These are phyloP conservation scores for Thamnaconus septentrionalis DNA, from an alignment of 2,113 vertebrate genomes.

Conservation along the genomic window DNA sequence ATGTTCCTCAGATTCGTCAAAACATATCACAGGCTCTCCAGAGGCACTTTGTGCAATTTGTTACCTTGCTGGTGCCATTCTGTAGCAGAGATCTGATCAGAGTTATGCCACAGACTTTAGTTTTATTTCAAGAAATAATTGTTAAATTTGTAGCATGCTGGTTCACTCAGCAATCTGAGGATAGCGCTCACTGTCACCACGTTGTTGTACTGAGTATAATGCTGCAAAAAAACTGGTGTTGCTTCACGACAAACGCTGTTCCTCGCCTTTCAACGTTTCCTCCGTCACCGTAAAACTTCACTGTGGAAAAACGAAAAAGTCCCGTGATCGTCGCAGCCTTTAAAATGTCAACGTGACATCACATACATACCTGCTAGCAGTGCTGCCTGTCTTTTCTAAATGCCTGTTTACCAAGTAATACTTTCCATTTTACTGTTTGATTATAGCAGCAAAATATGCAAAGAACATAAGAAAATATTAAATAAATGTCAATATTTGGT, in stretches of 20 bases:
- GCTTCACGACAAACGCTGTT: no score
- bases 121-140: constrained; percentile 19
- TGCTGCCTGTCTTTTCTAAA: constrained; percentile 37
- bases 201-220: constrained; percentile 27
- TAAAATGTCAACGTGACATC: constrained; percentile 8
- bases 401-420: constrained; percentile 20
- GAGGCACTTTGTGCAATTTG: constrained; percentile 45
- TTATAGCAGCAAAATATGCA: constrained; percentile 66
- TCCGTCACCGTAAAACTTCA: no score
- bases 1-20: constrained; percentile 44
- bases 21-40: constrained; percentile 63
- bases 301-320: neutral
- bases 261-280: no score
- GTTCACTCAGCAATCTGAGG: constrained; percentile 22
- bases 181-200: constrained; percentile 46
- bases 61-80: constrained; percentile 52
- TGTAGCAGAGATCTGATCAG: constrained; percentile 37
- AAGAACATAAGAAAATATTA: constrained; percentile 41
- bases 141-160: constrained; percentile 53
- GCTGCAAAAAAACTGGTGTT: constrained; percentile 27
- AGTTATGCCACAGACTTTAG: constrained; percentile 33
- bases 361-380: constrained; percentile 15
- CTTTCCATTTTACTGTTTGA: constrained; percentile 35
- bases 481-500: constrained; percentile 22
- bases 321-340: no score